Evolutionary conservation across 2,797 vertebrate species (phyloP).

Genomic region (Gadopsis bispinosus): DNA sequence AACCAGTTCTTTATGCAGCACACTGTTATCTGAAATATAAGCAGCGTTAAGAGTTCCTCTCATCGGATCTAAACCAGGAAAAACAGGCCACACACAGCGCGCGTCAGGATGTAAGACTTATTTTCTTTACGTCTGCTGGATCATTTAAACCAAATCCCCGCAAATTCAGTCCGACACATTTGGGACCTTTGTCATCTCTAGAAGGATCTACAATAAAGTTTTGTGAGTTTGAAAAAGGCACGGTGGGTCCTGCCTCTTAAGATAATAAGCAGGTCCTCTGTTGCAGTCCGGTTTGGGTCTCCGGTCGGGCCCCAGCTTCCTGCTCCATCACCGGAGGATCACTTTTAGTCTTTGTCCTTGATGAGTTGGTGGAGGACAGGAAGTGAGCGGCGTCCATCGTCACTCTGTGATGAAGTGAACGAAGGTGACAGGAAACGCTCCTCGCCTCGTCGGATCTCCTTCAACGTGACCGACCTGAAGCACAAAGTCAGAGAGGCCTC

Average conservation of each 20-base stretch:
- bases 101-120: neutral
- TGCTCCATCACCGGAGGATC: neutral
- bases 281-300: neutral
- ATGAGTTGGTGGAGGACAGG: conserved; percentile 2
- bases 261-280: no score
- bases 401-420: conserved; percentile 96
- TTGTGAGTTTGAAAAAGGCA: neutral
- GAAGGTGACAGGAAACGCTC: conserved; percentile 93
- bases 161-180: neutral
- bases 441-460: conserved; percentile 89
- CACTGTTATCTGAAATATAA: neutral
- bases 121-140: neutral
- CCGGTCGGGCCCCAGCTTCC: neutral
- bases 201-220: conserved; percentile 1
- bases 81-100: no score
- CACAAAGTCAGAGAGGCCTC: neutral
- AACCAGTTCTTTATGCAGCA: neutral
- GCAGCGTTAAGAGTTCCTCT: neutral
- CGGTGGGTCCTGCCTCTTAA: neutral
- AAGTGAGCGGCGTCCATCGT: conserved; percentile 42
- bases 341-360: neutral
- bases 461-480: conserved; percentile 93
- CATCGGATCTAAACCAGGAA: neutral
- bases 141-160: neutral
- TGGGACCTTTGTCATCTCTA: neutral